These are phyloP conservation scores for Cricetomys ansorgei DNA, from an alignment of 2,113 vertebrate species.

Conservation along the genomic window DNA sequence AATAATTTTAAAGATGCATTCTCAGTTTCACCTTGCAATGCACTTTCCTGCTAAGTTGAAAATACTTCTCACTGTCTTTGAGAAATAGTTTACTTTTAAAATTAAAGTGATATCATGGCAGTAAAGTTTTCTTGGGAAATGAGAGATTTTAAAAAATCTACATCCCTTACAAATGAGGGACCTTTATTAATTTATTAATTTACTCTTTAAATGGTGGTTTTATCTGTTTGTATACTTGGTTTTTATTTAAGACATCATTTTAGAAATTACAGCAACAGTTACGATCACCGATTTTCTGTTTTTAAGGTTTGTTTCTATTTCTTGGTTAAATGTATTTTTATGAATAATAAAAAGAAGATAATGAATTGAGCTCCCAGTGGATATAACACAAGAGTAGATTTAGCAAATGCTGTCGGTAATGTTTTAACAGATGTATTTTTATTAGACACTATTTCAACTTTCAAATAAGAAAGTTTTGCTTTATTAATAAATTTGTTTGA, in stretches of 20 bases:
- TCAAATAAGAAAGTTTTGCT: conserved; percentile 44
- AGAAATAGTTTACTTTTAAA: conserved; percentile 60
- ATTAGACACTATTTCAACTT: conserved; percentile 41
- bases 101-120: not conserved
- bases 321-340: conserved; percentile 59
- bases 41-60: conserved; percentile 48
- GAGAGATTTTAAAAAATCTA: not conserved
- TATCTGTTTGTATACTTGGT: conserved; percentile 21
- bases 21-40: conserved; percentile 47
- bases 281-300: conserved; percentile 7
- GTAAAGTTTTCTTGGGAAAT: conserved; percentile 38
- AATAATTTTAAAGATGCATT: conserved; percentile 40
- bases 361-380: conserved; percentile 81
- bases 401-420: conserved; percentile 84
- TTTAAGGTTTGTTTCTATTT: conserved; percentile 49
- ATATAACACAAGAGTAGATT: conserved; percentile 84
- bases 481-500: conserved; percentile 4
- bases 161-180: not conserved
- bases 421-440: conserved; percentile 47
- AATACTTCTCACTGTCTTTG: conserved; percentile 11
- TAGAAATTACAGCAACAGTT: conserved; percentile 49
- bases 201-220: conserved; percentile 36
- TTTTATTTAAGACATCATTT: conserved; percentile 55
- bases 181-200: not conserved
- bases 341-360: conserved; percentile 80